phyloP scores from a whole-genome alignment of 2,888 invertebrate species.

The Diabrotica balteata region DNA sequence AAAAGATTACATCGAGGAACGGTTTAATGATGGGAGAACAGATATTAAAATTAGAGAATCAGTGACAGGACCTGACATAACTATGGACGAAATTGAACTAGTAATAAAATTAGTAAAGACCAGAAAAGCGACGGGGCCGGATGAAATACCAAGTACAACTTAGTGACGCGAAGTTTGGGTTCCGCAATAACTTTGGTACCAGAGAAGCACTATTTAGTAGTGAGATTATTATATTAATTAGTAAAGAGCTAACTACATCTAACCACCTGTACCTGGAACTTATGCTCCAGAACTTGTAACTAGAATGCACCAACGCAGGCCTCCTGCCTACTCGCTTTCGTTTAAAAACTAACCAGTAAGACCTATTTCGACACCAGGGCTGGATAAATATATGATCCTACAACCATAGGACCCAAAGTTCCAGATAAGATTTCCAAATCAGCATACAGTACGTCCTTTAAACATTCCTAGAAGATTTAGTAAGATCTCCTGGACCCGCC shows the following conservation, averaged over 20 bases:
- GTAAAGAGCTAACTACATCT: conserved; percentile 46
- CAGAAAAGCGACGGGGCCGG: too few relatives aligned
- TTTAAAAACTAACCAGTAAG: conserved; percentile 53
- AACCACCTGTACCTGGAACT: conserved; percentile 70
- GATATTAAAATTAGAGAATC: too few relatives aligned
- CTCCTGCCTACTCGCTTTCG: conserved; percentile 68
- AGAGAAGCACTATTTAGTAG: too few relatives aligned
- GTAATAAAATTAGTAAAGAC: too few relatives aligned
- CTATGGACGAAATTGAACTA: too few relatives aligned
- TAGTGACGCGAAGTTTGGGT: too few relatives aligned
- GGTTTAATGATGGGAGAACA: too few relatives aligned
- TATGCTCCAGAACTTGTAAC: conserved; percentile 68
- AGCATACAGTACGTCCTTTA: conserved; percentile 48
- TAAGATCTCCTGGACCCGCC: conserved; percentile 24
- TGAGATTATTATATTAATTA: too few relatives aligned
- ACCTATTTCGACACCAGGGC: conserved; percentile 63
- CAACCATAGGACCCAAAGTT: conserved; percentile 63
- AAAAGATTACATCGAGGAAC: too few relatives aligned
- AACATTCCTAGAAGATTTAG: conserved; percentile 22
- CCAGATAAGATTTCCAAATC: conserved; percentile 62
- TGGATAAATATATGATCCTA: conserved; percentile 67
- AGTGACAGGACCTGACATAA: too few relatives aligned
- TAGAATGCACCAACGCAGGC: conserved; percentile 63
- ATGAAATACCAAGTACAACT: too few relatives aligned
- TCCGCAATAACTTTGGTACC: too few relatives aligned